A percentile compares a stretch with the other conserved stretches of the same genome.
phyloP scores from a whole-genome alignment of 2,113 vertebrate species.

The Myxocyprinus asiaticus region DNA sequence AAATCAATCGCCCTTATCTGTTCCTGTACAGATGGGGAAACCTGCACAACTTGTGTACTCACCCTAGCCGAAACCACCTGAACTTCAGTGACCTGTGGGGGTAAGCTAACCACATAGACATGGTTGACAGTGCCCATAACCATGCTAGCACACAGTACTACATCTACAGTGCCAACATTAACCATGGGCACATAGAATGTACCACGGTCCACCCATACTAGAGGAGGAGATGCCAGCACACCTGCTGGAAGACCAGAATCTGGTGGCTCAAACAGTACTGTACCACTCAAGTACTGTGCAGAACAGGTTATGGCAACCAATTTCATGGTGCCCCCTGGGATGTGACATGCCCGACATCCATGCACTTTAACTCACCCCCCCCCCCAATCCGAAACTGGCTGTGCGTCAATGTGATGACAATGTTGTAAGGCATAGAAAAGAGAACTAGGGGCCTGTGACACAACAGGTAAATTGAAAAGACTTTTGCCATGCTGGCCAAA shows the following conservation, averaged over 20 bases:
- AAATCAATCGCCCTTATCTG: background rate
- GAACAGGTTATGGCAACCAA: background rate
- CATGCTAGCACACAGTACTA: background rate
- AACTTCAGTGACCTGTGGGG: no score
- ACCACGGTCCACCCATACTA: background rate
- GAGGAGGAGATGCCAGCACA: background rate
- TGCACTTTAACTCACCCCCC: no score
- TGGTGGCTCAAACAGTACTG: background rate
- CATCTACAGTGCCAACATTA: background rate
- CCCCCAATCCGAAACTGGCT: background rate
- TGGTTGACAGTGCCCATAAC: background rate
- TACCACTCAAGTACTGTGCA: background rate
- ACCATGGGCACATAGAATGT: slow-evolving; percentile 33
- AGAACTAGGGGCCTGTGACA: background rate
- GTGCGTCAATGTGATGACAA: background rate
- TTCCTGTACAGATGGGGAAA: background rate
- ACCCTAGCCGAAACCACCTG: no score
- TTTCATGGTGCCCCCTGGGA: no score
- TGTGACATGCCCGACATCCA: no score
- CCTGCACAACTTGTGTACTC: background rate
- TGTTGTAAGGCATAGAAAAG: background rate
- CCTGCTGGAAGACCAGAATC: background rate
- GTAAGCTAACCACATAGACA: no score
- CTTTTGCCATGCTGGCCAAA: slow-evolving; percentile 1
- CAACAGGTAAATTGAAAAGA: no score